Percentiles rank a stretch among this genome's conserved stretches.
Evolutionary conservation across 1,140 invertebrate genomes (phyloP).

Genomic region (Lepidotrigona ventralis): DNA sequence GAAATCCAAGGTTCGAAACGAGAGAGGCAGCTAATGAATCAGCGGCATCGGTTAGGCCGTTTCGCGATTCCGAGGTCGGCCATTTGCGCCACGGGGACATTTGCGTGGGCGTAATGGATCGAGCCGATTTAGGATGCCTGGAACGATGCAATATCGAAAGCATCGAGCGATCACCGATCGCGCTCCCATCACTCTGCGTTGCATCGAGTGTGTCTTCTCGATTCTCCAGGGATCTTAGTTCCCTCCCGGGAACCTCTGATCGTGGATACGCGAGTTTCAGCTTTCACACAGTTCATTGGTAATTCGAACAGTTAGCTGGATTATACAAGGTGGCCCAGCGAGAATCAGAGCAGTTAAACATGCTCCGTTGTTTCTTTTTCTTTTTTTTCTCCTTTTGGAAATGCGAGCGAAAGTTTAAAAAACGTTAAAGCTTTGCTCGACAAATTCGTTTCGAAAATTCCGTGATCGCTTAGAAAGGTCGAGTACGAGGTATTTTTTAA

Average conservation of each 20-base stretch:
- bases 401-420: too few species aligned
- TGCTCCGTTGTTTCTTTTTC: too few species aligned
- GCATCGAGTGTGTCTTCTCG: not conserved
- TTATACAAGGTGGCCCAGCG: not conserved
- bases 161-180: not conserved
- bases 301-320: not conserved
- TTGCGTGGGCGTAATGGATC: conserved; percentile 21
- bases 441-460: too few species aligned
- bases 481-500: too few species aligned
- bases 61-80: conserved; percentile 11
- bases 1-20: not conserved
- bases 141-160: conserved; percentile 16
- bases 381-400: too few species aligned
- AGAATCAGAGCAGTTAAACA: too few species aligned
- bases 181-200: not conserved
- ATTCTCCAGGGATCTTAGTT: too few species aligned
- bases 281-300: not conserved
- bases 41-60: conserved; percentile 1
- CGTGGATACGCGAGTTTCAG: not conserved
- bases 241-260: too few species aligned
- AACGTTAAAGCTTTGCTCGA: too few species aligned
- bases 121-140: not conserved
- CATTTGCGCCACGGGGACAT: conserved; percentile 12
- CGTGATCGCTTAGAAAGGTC: too few species aligned
- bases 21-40: not conserved